These are phyloP conservation scores for Ictalurus punctatus DNA, from an alignment of 2,113 vertebrate species.

Conservation along the genomic window DNA sequence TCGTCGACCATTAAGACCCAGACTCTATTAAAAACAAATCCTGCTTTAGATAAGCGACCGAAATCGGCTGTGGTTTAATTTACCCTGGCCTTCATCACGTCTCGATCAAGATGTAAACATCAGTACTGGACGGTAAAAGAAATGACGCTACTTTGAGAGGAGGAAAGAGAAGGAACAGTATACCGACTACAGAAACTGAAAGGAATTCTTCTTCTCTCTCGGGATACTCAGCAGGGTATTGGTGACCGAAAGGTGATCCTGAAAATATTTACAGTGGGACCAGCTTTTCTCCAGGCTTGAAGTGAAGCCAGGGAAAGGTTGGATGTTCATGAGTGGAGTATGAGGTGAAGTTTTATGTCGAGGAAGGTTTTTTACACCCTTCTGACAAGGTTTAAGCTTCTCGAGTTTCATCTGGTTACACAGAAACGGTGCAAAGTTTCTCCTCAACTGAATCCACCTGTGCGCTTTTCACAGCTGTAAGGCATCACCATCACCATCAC, in stretches of 20 bases:
- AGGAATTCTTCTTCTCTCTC: constrained; percentile 59
- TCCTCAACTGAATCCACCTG: not conserved
- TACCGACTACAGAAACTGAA: constrained; percentile 47
- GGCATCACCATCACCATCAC: constrained; percentile 9
- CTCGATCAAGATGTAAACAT: not conserved
- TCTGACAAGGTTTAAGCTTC: not conserved
- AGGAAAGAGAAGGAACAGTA: constrained; percentile 36
- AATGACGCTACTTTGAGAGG: not conserved
- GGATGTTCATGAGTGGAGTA: constrained; percentile 8
- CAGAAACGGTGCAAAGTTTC: not conserved
- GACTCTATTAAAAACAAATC: constrained; percentile 32
- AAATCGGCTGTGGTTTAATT: not conserved
- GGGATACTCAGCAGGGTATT: constrained; percentile 58
- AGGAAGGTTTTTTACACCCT: not conserved
- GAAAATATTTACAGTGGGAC: constrained; percentile 68
- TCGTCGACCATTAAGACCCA: constrained; percentile 15
- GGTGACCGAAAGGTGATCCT: constrained; percentile 63
- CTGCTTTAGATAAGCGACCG: not conserved
- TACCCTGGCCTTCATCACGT: not conserved
- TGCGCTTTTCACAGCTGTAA: not conserved
- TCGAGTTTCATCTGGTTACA: not conserved
- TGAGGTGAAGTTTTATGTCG: not conserved
- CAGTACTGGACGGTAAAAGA: not conserved
- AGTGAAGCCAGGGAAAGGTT: constrained; percentile 2
- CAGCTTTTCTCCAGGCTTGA: constrained; percentile 43